A percentile compares a stretch with the other conserved stretches of the same genome.
These are phyloP conservation scores for Sebastes fasciatus DNA, from an alignment of 2,113 vertebrate species.

Conservation along the genomic window DNA sequence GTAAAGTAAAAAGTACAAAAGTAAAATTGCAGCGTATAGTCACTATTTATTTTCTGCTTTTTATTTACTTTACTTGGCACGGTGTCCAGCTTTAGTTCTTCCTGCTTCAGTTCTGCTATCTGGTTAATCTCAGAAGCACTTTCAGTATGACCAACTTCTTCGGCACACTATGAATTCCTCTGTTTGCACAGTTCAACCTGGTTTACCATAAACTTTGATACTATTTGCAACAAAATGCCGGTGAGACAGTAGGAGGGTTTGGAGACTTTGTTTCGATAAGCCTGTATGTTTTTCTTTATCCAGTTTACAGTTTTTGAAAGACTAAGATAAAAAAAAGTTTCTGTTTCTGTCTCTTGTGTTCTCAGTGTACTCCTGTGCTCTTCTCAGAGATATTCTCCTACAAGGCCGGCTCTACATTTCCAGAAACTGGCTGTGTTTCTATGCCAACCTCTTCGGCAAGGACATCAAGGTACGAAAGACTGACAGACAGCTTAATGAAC, in stretches of 20 bases:
- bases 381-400: slow-evolving; percentile 94
- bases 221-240: not conserved
- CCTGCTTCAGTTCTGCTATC: not conserved
- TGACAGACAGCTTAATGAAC: slow-evolving; percentile 33
- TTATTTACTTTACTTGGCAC: not conserved
- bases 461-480: slow-evolving; percentile 91
- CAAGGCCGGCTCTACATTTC: slow-evolving; percentile 98
- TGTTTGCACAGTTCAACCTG: not conserved
- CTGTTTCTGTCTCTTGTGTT: slow-evolving; percentile 40
- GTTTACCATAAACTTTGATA: not conserved
- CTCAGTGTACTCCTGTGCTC: slow-evolving; percentile 95
- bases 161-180: not conserved
- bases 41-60: not conserved
- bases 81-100: not conserved
- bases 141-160: not conserved
- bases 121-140: slow-evolving; percentile 15
- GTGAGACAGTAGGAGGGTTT: not conserved
- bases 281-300: not conserved
- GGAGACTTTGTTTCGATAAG: not conserved
- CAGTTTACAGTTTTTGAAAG: not conserved
- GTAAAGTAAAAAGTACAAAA: too few relatives aligned
- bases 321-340: not conserved
- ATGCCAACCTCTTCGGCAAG: slow-evolving; percentile 96
- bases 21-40: not conserved
- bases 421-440: slow-evolving; percentile 97